A percentile compares a stretch with the other conserved stretches of the same genome.
These are phyloP conservation scores for Smutsia temminckii DNA, from an alignment of 2,797 vertebrate species.

Conservation along the genomic window DNA sequence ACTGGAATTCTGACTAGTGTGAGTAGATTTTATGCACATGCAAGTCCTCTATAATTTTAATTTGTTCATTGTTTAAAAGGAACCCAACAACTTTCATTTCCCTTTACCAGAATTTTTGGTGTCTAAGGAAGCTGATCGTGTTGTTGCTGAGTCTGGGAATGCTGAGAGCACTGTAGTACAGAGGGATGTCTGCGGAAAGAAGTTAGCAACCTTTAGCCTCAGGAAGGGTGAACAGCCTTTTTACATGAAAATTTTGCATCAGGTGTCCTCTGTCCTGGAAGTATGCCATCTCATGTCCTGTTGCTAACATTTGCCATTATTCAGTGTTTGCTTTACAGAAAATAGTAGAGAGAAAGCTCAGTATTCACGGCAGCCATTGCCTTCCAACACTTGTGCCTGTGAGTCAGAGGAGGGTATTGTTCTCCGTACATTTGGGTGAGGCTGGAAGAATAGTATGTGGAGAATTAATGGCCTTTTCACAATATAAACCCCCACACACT, in stretches of 20 bases:
- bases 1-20: not conserved
- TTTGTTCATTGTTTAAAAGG: slow-evolving; percentile 39
- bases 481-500: rapidly evolving
- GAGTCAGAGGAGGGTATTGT: not conserved
- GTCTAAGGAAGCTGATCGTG: not conserved
- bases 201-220: not conserved
- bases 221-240: not conserved
- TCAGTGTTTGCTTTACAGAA: not conserved
- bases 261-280: not conserved
- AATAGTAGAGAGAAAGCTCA: not conserved
- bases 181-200: not conserved
- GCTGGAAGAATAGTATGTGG: not conserved
- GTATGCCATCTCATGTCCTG: not conserved
- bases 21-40: not conserved
- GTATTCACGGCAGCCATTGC: not conserved
- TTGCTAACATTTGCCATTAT: not conserved
- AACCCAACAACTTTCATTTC: not conserved
- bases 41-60: not conserved
- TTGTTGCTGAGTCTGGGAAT: not conserved
- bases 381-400: not conserved
- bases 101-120: not conserved
- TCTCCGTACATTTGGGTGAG: not conserved
- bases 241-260: not conserved
- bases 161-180: not conserved
- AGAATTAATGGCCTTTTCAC: not conserved